Conservation (phyloP, 2,113 vertebrate species). For the Alexandromys fortis region DNA sequence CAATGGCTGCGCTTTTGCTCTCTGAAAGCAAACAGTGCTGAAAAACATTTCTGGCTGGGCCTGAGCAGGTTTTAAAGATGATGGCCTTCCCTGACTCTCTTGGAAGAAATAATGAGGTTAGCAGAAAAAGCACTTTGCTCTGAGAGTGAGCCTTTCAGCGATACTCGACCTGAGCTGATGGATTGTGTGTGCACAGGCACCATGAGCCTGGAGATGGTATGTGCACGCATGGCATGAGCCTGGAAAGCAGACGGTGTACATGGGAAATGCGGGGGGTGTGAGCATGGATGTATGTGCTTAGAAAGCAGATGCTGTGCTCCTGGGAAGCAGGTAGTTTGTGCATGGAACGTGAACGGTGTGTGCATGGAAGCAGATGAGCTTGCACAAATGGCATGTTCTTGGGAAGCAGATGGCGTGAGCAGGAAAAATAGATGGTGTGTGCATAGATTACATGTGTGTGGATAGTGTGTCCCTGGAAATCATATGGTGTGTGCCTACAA, state of each 20-base stretch:
- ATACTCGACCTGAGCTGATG: slow-evolving; percentile 59
- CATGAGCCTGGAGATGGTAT: slow-evolving; percentile 1
- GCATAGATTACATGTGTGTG: not conserved
- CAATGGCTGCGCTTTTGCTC: slow-evolving; percentile 31
- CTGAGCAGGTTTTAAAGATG: slow-evolving; percentile 47
- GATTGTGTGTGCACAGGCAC: slow-evolving; percentile 2
- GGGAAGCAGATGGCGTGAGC: not conserved
- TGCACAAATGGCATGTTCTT: not conserved
- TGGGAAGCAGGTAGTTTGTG: not conserved
- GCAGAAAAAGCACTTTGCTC: slow-evolving; percentile 74
- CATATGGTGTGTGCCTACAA: not conserved
- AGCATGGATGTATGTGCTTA: not conserved
- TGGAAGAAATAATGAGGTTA: slow-evolving; percentile 76
- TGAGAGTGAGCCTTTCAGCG: slow-evolving; percentile 68
- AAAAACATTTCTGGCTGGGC: slow-evolving; percentile 52
- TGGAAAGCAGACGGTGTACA: not conserved
- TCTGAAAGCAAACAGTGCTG: slow-evolving; percentile 67
- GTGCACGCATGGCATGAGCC: slow-evolving; percentile 1
- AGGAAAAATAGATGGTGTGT: not conserved
- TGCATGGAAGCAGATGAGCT: not conserved
- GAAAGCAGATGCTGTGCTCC: not conserved
- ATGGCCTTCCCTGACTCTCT: slow-evolving; percentile 49
- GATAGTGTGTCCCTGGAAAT: not conserved
- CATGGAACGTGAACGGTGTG: not conserved
- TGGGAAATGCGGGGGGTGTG: not conserved